Percentiles rank a stretch among this genome's conserved stretches.
These are phyloP conservation scores for Maniola hyperantus DNA, from an alignment of 2,888 invertebrate species.

Conservation along the genomic window DNA sequence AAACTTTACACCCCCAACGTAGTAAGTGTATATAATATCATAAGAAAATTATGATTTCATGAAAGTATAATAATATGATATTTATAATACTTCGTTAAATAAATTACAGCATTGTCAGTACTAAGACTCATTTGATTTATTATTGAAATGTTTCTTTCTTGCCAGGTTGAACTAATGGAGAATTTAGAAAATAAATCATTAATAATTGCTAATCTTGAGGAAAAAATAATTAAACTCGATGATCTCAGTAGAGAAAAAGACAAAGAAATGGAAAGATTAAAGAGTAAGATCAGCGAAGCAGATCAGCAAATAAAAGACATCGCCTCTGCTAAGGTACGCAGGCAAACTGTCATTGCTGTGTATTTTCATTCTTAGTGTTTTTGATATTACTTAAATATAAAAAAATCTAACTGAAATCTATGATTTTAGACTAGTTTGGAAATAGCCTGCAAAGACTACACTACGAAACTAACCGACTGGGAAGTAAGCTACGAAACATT, in stretches of 20 bases:
- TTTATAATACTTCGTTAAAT: neutral
- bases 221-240: slow-evolving; percentile 54
- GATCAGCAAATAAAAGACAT: slow-evolving; percentile 42
- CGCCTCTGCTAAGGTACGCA: slow-evolving; percentile 40
- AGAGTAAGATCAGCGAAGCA: slow-evolving; percentile 48
- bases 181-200: slow-evolving; percentile 64
- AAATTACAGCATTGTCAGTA: no score
- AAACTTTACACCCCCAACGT: slow-evolving; percentile 75
- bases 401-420: neutral
- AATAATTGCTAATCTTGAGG: slow-evolving; percentile 56
- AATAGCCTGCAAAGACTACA: slow-evolving; percentile 52
- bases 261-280: slow-evolving; percentile 55
- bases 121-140: neutral
- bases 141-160: slow-evolving; percentile 27
- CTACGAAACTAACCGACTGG: slow-evolving; percentile 66
- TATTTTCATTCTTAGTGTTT: neutral
- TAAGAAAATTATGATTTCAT: neutral
- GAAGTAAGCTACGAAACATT: slow-evolving; percentile 80
- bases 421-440: slow-evolving; percentile 57
- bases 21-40: slow-evolving; percentile 49
- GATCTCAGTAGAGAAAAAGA: slow-evolving; percentile 57
- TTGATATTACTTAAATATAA: neutral
- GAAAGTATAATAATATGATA: neutral
- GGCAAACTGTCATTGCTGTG: neutral
- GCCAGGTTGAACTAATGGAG: slow-evolving; percentile 69